These are phyloP conservation scores for Perodicticus potto DNA, from an alignment of 2,797 vertebrate species.

Conservation along the genomic window DNA sequence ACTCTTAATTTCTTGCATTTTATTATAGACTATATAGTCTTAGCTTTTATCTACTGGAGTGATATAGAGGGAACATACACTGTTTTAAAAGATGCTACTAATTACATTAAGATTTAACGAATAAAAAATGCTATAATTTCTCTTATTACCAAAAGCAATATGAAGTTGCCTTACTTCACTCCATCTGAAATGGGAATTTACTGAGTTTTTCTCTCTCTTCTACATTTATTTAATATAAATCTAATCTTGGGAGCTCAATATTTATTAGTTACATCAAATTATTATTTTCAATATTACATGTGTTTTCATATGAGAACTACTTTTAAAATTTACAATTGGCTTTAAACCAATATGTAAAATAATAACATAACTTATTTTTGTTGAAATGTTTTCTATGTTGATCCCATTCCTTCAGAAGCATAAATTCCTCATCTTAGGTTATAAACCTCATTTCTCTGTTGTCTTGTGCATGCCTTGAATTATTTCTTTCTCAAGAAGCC, in stretches of 20 bases:
- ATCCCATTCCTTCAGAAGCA: background rate
- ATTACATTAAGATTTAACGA: slow-evolving; percentile 15
- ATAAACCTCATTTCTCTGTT: background rate
- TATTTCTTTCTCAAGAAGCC: background rate
- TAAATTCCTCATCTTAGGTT: background rate
- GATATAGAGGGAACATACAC: background rate
- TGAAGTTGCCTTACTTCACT: background rate
- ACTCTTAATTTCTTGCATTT: background rate
- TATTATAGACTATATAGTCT: background rate
- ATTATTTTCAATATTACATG: background rate
- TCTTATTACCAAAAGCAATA: background rate
- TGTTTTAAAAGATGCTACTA: background rate
- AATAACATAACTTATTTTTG: background rate
- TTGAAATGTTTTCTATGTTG: background rate
- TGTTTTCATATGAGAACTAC: background rate
- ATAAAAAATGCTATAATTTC: background rate
- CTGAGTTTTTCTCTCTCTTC: background rate
- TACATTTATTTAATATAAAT: background rate
- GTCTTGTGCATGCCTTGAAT: background rate
- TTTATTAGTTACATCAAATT: background rate
- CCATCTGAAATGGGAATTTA: background rate
- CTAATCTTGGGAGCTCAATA: background rate
- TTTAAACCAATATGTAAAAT: background rate
- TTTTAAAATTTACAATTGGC: background rate
- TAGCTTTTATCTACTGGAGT: background rate